A percentile compares a stretch with the other conserved stretches of the same genome.
These are phyloP conservation scores for Limenitis camilla DNA, from an alignment of 2,888 invertebrate species.

Conservation along the genomic window DNA sequence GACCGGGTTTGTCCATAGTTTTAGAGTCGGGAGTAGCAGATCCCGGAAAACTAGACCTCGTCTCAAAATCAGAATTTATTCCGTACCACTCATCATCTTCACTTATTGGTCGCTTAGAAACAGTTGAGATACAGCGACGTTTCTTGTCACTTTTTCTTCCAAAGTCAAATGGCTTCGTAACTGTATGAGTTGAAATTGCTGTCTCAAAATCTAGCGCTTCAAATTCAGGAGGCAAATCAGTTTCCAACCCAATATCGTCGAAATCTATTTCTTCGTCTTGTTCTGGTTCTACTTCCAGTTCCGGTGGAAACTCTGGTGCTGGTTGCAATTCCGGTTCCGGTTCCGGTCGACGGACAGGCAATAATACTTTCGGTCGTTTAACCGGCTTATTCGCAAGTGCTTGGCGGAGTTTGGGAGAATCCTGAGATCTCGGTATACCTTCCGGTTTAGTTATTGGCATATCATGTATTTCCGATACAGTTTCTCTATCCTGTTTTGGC, in stretches of 20 bases:
- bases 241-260: slow-evolving; percentile 21
- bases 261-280: slow-evolving; percentile 24
- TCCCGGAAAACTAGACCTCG: slow-evolving; percentile 57
- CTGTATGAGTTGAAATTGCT: slow-evolving; percentile 60
- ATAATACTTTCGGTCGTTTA: slow-evolving; percentile 53
- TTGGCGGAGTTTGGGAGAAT: slow-evolving; percentile 58
- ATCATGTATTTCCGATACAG: slow-evolving; percentile 11
- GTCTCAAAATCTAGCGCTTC: slow-evolving; percentile 50
- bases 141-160: slow-evolving; percentile 36
- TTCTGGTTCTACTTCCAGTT: slow-evolving; percentile 29
- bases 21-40: slow-evolving; percentile 61
- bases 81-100: slow-evolving; percentile 61
- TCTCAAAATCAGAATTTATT: slow-evolving; percentile 53
- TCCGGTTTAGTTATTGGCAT: slow-evolving; percentile 22
- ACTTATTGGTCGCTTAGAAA: slow-evolving; percentile 38
- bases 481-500: slow-evolving; percentile 31
- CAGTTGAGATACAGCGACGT: slow-evolving; percentile 36
- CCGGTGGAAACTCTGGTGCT: slow-evolving; percentile 47
- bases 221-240: slow-evolving; percentile 7
- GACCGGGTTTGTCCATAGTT: slow-evolving; percentile 35
- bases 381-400: slow-evolving; percentile 49
- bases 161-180: slow-evolving; percentile 42
- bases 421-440: slow-evolving; percentile 32
- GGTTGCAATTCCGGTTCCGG: slow-evolving; percentile 26
- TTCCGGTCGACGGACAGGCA: slow-evolving; percentile 50